Conservation (phyloP, 2,113 vertebrate species). For the Pterocles gutturalis region DNA sequence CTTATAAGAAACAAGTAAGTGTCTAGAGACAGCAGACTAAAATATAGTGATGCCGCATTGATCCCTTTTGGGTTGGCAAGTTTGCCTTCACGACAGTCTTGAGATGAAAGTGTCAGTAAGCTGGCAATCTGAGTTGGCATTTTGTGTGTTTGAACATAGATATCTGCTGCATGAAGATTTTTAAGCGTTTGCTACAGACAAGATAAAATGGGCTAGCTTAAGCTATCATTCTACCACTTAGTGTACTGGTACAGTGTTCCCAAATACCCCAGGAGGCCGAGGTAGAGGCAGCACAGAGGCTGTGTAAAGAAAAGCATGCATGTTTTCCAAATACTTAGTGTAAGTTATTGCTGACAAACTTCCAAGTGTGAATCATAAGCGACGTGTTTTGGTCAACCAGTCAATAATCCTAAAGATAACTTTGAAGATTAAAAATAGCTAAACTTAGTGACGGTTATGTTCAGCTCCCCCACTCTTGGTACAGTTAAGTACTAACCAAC, state of each 20-base stretch:
- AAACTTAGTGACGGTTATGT: background rate
- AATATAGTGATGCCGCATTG: background rate
- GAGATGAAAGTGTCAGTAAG: slow-evolving; percentile 27
- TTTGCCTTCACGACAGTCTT: background rate
- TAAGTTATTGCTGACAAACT: slow-evolving; percentile 15
- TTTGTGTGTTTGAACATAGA: background rate
- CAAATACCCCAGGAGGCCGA: background rate
- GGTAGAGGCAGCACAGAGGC: background rate
- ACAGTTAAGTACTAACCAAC: background rate
- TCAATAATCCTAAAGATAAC: slow-evolving; percentile 24
- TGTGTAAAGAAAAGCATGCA: background rate
- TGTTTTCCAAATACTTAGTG: background rate
- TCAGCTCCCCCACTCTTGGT: background rate
- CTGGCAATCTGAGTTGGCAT: background rate
- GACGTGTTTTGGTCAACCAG: background rate
- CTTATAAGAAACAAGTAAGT: background rate
- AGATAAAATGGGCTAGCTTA: background rate
- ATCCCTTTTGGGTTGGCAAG: background rate
- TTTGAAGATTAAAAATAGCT: slow-evolving; percentile 13
- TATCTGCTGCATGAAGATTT: background rate
- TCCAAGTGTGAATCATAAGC: background rate
- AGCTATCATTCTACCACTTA: background rate
- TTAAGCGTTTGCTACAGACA: background rate
- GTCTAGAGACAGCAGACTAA: slow-evolving; percentile 1
- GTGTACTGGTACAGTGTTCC: background rate